phyloP scores from a whole-genome alignment of 1,140 invertebrate species.

The Ericerus pela region DNA sequence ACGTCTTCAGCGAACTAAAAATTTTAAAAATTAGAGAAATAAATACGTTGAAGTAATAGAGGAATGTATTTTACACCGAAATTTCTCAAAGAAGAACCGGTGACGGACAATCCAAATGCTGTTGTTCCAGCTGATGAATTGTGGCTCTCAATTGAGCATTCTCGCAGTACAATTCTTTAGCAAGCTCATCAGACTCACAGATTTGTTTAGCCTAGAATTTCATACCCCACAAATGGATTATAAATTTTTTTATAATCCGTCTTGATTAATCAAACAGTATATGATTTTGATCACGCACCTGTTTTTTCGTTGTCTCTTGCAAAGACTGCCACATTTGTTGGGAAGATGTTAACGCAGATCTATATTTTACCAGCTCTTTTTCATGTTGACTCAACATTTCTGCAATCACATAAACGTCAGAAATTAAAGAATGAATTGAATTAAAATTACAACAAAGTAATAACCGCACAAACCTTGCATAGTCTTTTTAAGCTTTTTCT shows the following conservation, averaged over 20 bases:
- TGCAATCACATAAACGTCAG: neutral
- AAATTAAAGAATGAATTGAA: neutral
- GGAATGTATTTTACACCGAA: too few species aligned
- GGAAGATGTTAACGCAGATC: neutral
- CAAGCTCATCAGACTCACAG: conserved; percentile 51
- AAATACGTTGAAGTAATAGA: too few species aligned
- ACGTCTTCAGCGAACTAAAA: too few species aligned
- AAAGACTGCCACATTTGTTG: conserved; percentile 7
- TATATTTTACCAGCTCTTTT: conserved; percentile 1
- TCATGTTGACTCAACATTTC: neutral
- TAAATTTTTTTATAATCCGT: neutral
- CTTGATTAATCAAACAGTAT: too few species aligned
- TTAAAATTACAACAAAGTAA: neutral
- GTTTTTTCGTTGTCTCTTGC: conserved; percentile 1
- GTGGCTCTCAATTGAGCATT: conserved; percentile 52
- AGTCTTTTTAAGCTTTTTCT: neutral
- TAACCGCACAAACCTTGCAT: neutral
- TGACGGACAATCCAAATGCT: conserved; percentile 20
- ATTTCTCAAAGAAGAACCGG: conserved; percentile 3
- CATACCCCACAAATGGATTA: conserved; percentile 6
- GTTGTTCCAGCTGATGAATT: conserved; percentile 46
- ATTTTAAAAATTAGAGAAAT: too few species aligned
- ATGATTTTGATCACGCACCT: too few species aligned
- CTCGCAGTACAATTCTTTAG: conserved; percentile 65
- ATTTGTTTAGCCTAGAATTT: conserved; percentile 39